phyloP scores from a whole-genome alignment of 1,140 invertebrate species.

The Drosophila sucinea region DNA sequence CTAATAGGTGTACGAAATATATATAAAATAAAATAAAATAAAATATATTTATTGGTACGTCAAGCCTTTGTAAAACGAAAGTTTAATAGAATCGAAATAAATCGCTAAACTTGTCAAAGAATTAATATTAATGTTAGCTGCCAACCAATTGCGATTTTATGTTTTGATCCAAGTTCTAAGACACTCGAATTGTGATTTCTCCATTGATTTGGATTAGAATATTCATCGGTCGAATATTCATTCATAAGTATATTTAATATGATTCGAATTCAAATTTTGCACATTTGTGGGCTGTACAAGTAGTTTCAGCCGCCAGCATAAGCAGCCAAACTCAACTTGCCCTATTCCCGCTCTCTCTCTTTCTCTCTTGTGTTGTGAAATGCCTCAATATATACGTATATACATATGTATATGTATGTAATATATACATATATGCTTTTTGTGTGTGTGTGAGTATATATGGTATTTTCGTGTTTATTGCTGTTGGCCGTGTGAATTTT shows the following conservation, averaged over 20 bases:
- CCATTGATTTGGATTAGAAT: neutral
- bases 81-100: too few species aligned
- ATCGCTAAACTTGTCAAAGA: too few species aligned
- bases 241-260: neutral
- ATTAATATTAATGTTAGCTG: too few species aligned
- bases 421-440: constrained; percentile 16
- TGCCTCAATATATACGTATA: constrained; percentile 16
- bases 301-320: constrained; percentile 19
- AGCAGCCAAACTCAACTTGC: constrained; percentile 21
- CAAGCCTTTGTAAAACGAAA: too few species aligned
- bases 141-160: too few species aligned
- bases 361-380: constrained; percentile 1
- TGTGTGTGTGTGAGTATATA: constrained; percentile 25
- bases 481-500: constrained; percentile 61
- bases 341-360: neutral
- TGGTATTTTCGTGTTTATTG: constrained; percentile 36
- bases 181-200: too few species aligned
- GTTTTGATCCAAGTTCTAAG: too few species aligned
- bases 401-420: constrained; percentile 22
- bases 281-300: constrained; percentile 25
- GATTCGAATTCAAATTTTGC: neutral
- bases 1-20: too few species aligned
- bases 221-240: neutral
- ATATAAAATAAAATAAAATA: too few species aligned
- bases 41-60: too few species aligned